These are phyloP conservation scores for Nebria salina DNA, from an alignment of 2,888 invertebrate genomes.

Conservation along the genomic window DNA sequence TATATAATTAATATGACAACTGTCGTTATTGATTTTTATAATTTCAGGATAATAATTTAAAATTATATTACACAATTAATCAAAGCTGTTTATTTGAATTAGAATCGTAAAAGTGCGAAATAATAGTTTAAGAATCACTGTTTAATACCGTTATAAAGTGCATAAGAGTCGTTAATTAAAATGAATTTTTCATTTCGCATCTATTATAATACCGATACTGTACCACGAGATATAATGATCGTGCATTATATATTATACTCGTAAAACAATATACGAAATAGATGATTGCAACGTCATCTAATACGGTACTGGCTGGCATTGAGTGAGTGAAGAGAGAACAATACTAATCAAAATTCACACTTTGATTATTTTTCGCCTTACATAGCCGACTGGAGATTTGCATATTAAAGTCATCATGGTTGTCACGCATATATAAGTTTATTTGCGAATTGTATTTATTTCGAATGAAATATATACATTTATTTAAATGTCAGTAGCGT, in stretches of 20 bases:
- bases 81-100: not conserved
- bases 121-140: conserved; percentile 14
- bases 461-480: conserved; percentile 6
- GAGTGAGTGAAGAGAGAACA: conserved; percentile 41
- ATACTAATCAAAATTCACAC: conserved; percentile 43
- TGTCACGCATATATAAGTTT: conserved; percentile 24
- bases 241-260: not conserved
- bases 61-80: not conserved
- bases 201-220: not conserved
- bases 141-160: conserved; percentile 18
- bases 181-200: not conserved
- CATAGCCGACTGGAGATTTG: conserved; percentile 36
- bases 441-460: conserved; percentile 4
- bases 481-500: conserved; percentile 10
- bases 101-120: not conserved
- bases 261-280: not conserved
- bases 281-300: not conserved
- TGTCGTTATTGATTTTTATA: not conserved
- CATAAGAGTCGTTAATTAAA: conserved; percentile 12
- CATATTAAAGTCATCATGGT: conserved; percentile 27
- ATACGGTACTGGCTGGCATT: conserved; percentile 28
- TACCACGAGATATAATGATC: not conserved
- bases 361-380: conserved; percentile 42
- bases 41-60: not conserved
- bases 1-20: conserved; percentile 17